Base-by-base conservation (phyloP, 2,888 invertebrate genomes). In the Nymphalis polychloros region DNA sequence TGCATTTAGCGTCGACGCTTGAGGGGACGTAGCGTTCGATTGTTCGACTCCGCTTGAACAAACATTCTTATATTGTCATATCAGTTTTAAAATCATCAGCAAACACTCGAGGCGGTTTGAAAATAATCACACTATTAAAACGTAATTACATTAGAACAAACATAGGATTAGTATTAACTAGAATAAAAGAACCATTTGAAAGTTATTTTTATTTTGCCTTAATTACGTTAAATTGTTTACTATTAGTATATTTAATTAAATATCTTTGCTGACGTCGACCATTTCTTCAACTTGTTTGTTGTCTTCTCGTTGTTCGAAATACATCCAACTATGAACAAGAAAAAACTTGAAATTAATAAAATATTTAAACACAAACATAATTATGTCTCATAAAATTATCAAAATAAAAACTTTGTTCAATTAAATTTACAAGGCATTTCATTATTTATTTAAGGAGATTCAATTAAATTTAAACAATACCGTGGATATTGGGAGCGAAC, bases 291-390 rank as follows among this genome's bases (percentile, higher is more conserved):
- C 75, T 73, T 79, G 81, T 75, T 84, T 84, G 73, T 80, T 84
- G 75, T 94, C 94, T 78, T 93, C 90, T 73, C 90, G 93, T 79
- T 95, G 94, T 81, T 95, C 94, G 73, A 93, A 92, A 82, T 95
- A 95, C 91, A 95, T 93, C 95, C 95, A 95, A 64, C 95, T 95
- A 86, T 64, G 90, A 87, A 65, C 55, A 62, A 52, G 13, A 52
- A 10, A 19, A 16, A 8, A 55, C 8, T 8, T n/a, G 13, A 53
- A 59, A 35, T 13, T 13, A 13, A 13, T 10, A 41, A 41, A 13
- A 41, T 41, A 8, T 10, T 13, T 13, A 41, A 4, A 41, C 2
- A 41, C 3, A 41, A 41, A 10, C 41, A 1, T 41, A 41, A 41
- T 41, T 41, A 41, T 8, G 35, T 8, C 8, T 41, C 8, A 41